phyloP scores from a whole-genome alignment of 2,113 vertebrate species.

The Emydura subglobosa region DNA sequence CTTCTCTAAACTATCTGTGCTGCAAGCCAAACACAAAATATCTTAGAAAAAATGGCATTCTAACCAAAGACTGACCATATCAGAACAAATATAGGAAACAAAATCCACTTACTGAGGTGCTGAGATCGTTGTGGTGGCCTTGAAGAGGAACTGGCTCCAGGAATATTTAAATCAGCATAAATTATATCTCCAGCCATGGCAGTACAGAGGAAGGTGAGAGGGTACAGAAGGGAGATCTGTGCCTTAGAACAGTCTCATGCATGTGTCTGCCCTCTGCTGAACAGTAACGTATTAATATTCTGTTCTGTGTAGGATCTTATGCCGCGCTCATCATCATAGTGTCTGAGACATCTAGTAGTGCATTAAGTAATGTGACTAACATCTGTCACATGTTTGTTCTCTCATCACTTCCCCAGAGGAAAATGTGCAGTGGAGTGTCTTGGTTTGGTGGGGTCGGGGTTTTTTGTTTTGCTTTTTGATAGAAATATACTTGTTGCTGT shows the following conservation, averaged over 20 bases:
- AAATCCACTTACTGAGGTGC: neutral
- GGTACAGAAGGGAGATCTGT: neutral
- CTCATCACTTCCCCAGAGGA: too few species aligned
- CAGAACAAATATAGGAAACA: neutral
- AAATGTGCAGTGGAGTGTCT: too few species aligned
- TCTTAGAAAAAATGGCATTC: neutral
- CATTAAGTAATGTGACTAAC: neutral
- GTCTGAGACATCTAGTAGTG: neutral
- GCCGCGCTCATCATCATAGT: neutral
- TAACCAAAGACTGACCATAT: neutral
- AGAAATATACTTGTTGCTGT: too few species aligned
- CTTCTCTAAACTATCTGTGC: neutral
- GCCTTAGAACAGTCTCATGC: neutral
- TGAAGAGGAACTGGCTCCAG: neutral
- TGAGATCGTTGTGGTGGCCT: neutral
- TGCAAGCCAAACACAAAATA: neutral
- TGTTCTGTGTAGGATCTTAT: neutral
- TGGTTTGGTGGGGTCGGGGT: too few species aligned
- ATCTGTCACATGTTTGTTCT: neutral
- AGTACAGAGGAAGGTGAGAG: neutral
- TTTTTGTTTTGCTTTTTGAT: too few species aligned
- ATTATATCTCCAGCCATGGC: too few species aligned
- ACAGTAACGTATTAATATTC: neutral
- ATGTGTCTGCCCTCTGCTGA: neutral
- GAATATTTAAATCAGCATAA: neutral